phyloP scores from a whole-genome alignment of 2,797 vertebrate species.

The Aplochiton taeniatus region DNA sequence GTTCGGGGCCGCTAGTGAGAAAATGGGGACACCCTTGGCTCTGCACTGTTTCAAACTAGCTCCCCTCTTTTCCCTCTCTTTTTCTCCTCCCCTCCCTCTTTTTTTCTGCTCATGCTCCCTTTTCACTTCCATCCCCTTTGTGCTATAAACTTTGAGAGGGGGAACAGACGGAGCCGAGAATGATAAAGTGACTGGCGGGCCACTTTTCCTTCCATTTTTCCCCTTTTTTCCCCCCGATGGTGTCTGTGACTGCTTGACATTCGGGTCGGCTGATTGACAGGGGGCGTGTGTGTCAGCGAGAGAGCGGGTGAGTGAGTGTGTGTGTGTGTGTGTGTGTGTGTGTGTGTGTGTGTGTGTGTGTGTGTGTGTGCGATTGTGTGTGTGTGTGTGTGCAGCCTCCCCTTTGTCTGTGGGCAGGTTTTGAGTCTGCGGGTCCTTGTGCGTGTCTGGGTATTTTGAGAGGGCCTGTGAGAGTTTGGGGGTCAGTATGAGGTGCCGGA shows the following conservation, averaged over 20 bases:
- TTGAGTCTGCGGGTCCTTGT: constrained; percentile 18
- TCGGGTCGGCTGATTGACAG: constrained; percentile 62
- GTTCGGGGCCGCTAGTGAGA: constrained; percentile 65
- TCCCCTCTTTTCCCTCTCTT: constrained; percentile 46
- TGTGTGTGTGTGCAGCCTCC: constrained; percentile 64
- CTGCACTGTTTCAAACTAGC: constrained; percentile 12
- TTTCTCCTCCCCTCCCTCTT: constrained; percentile 48
- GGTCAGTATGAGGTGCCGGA: constrained; percentile 27
- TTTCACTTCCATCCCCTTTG: constrained; percentile 39
- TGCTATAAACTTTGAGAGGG: constrained; percentile 16
- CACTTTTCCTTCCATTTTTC: constrained; percentile 49
- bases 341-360: constrained; percentile 18
- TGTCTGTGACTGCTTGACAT: constrained; percentile 62
- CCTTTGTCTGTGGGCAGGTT: constrained; percentile 41
- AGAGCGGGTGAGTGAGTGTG: constrained; percentile 35
- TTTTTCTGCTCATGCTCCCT: constrained; percentile 32
- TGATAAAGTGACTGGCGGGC: constrained; percentile 64
- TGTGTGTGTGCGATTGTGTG: constrained; percentile 40
- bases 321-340: constrained; percentile 42
- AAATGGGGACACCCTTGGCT: constrained; percentile 64
- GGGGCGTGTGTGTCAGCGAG: constrained; percentile 49
- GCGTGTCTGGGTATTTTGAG: constrained; percentile 51
- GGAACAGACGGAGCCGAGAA: constrained; percentile 39
- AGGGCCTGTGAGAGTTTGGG: constrained; percentile 54
- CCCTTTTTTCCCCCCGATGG: constrained; percentile 37